phyloP scores from a whole-genome alignment of 1,140 invertebrate species.

The Platyura marginata region DNA sequence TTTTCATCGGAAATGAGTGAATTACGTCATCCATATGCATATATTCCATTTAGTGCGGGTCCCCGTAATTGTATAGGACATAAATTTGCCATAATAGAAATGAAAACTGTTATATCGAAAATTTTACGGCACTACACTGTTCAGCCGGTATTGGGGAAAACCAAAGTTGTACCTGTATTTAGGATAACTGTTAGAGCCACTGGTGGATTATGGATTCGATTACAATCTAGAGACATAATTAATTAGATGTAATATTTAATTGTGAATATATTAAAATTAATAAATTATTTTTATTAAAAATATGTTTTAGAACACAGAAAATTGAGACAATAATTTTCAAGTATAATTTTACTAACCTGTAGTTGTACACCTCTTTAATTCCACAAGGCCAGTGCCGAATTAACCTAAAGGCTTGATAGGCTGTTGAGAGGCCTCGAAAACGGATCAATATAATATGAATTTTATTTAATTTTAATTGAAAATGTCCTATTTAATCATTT shows the following conservation, averaged over 20 bases:
- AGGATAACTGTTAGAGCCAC: constrained; percentile 31
- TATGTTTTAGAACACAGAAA: too few species aligned
- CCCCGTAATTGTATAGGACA: constrained; percentile 31
- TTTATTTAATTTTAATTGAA: too few species aligned
- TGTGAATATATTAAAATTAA: background rate
- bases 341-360: too few species aligned
- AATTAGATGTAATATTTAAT: background rate
- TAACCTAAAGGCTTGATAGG: too few species aligned
- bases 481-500: too few species aligned
- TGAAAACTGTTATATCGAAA: constrained; percentile 44
- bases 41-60: constrained; percentile 52
- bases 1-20: constrained; percentile 35
- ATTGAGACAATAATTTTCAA: too few species aligned
- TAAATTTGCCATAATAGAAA: constrained; percentile 52
- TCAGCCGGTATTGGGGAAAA: constrained; percentile 26
- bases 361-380: background rate
- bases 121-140: constrained; percentile 38
- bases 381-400: background rate
- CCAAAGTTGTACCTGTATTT: constrained; percentile 27
- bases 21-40: constrained; percentile 38
- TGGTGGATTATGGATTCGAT: constrained; percentile 32
- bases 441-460: too few species aligned
- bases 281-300: too few species aligned
- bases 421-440: too few species aligned
- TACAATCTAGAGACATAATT: constrained; percentile 9